Conservation (phyloP, 2,113 vertebrate genomes). For the Fulica atra region DNA sequence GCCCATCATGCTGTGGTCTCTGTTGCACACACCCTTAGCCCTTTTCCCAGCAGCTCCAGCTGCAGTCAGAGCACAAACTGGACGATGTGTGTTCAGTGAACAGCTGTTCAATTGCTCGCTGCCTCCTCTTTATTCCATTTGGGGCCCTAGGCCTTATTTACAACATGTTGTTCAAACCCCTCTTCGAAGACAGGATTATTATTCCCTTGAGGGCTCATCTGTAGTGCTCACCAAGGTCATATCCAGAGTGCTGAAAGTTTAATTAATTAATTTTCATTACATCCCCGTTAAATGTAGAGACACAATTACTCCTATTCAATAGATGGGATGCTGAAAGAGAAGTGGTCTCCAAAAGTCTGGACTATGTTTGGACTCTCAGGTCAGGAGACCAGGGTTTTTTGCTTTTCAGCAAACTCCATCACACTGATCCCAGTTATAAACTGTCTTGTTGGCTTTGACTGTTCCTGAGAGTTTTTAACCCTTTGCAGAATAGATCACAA, state of each 20-base stretch:
- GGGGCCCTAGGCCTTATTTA: constrained; percentile 27
- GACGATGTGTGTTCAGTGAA: background rate
- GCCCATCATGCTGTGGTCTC: background rate
- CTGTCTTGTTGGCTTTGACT: background rate
- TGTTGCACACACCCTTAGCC: background rate
- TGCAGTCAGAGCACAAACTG: background rate
- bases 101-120: background rate
- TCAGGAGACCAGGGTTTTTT: background rate
- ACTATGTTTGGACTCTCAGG: background rate
- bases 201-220: background rate
- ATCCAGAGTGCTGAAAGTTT: background rate
- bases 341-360: background rate
- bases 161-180: background rate
- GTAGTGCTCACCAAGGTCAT: background rate
- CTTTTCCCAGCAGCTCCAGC: background rate
- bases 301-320: background rate
- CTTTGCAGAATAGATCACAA: background rate
- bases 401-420: background rate
- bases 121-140: background rate
- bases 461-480: background rate
- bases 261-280: background rate
- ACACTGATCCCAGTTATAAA: background rate
- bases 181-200: background rate
- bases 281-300: background rate
- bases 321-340: background rate